A percentile compares a stretch with the other conserved stretches of the same genome.
phyloP scores from a whole-genome alignment of 2,888 invertebrate species.

The Baronia brevicornis region DNA sequence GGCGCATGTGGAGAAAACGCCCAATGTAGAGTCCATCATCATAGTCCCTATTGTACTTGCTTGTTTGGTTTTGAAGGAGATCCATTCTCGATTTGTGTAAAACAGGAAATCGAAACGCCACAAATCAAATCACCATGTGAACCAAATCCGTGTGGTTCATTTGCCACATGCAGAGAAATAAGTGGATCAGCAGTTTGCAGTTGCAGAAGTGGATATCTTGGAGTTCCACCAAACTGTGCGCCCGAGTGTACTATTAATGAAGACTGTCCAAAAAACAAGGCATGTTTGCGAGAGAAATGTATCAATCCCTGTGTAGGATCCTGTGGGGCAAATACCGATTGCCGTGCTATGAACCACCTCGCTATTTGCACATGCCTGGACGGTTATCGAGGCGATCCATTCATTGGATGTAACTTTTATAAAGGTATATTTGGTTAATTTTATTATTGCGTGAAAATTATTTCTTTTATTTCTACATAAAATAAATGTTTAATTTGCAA shows the following conservation, averaged over 20 bases:
- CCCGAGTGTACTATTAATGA: constrained; percentile 86
- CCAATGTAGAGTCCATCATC: constrained; percentile 81
- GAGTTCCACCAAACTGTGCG: constrained; percentile 81
- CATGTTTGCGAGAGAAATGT: constrained; percentile 85
- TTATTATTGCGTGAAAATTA: constrained; percentile 3
- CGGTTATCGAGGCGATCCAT: constrained; percentile 84
- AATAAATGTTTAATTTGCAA: constrained; percentile 1
- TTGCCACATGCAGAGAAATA: constrained; percentile 76
- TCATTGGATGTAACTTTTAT: constrained; percentile 63
- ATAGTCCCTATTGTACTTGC: constrained; percentile 84
- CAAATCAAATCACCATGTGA: constrained; percentile 71
- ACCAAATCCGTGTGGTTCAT: constrained; percentile 82
- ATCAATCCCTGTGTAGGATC: constrained; percentile 82
- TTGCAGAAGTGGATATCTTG: constrained; percentile 79
- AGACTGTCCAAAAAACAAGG: constrained; percentile 82
- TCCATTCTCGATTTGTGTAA: constrained; percentile 77
- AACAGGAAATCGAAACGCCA: constrained; percentile 69
- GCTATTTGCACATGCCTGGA: constrained; percentile 83
- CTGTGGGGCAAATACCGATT: constrained; percentile 81
- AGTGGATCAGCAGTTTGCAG: constrained; percentile 74
- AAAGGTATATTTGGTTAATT: constrained; percentile 34
- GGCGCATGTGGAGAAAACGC: constrained; percentile 83
- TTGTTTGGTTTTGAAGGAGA: constrained; percentile 82
- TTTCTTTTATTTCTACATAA: constrained; percentile 1
- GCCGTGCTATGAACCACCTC: constrained; percentile 83